Evolutionary conservation across 2,113 vertebrate genomes (phyloP).

Genomic region (Kobus ellipsiprymnus): DNA sequence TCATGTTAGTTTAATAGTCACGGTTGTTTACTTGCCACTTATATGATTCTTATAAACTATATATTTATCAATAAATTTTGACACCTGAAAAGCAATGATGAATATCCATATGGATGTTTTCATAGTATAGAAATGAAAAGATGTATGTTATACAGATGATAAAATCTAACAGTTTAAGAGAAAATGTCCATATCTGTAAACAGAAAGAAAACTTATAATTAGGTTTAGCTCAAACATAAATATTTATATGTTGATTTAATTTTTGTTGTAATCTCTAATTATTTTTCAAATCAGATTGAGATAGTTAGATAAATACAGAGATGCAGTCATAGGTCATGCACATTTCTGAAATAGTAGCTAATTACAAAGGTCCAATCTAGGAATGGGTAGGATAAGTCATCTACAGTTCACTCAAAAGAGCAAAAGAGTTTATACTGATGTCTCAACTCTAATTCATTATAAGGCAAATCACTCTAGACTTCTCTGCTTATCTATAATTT

Average conservation of each 20-base stretch:
- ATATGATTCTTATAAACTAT: conserved; percentile 14
- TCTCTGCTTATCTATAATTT: background rate
- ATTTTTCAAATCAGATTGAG: background rate
- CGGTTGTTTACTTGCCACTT: conserved; percentile 37
- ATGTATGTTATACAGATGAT: conserved; percentile 36
- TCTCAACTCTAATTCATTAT: background rate
- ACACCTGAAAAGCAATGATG: conserved; percentile 46
- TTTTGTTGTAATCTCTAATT: background rate
- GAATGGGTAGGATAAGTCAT: background rate
- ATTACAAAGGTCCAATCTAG: background rate
- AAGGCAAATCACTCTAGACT: background rate
- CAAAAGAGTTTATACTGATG: background rate
- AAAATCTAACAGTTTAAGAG: conserved; percentile 42
- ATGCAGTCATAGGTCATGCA: background rate
- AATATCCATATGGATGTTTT: conserved; percentile 56
- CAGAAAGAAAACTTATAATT: conserved; percentile 29
- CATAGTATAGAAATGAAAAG: conserved; percentile 41
- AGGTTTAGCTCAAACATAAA: conserved; percentile 23
- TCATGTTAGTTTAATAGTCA: conserved; percentile 16
- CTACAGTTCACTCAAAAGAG: background rate
- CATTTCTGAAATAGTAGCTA: background rate
- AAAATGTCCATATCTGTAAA: conserved; percentile 21
- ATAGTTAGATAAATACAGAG: background rate
- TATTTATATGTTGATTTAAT: background rate
- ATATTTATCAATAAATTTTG: conserved; percentile 64